Base-by-base conservation (phyloP, 2,888 invertebrate genomes). In the Ischnura elegans region DNA sequence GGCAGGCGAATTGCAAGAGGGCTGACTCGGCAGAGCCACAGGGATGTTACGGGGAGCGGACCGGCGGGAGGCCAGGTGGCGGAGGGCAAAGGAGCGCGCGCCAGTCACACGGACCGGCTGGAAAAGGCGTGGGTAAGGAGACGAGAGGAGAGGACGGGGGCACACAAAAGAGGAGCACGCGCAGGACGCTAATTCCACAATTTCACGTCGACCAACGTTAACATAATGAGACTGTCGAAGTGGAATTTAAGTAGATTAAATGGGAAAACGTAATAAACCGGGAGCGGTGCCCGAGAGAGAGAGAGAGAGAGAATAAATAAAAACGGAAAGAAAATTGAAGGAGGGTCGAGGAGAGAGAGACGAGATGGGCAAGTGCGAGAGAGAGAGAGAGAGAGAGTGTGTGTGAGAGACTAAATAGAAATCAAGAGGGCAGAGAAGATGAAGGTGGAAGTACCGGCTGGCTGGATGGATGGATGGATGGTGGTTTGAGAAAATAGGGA, bases 241-340 rank as follows among this genome's bases (percentile, higher is more conserved):
- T 43, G 90, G 90, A 90, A 90, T 90, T 90, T 61, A 90, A 90
- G 90, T 66, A 90, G 90, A 90, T 90, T 90, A 90, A 90, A 90
- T 61, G 76, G 90, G 90, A 61, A 90, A 90, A 61, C 90, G 90
- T 90, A 90, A 90, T 90, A 90, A 90, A 90, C 90, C 90, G 66
- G n/a, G 55, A 87, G 55, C 87, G 51, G 42, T 43, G 61, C 25
- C 43, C 6, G 61, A n/a, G n/a, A n/a, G n/a, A n/a, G n/a, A n/a
- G n/a, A n/a, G n/a, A n/a, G n/a, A n/a, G n/a, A n/a, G n/a, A 21
- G 55, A 55, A 90, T 55, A 43, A 90, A 61, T 36, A 36, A 51
- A 61, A 87, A 87, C 42, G 55, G 55, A 42, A 25, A 42, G 87
- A 87, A 86, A 86, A 87, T 55, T 51, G 25, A 21, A 55, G 51